These are phyloP conservation scores for Epinotia brunnichana DNA, from an alignment of 2,888 invertebrate genomes.

Conservation along the genomic window DNA sequence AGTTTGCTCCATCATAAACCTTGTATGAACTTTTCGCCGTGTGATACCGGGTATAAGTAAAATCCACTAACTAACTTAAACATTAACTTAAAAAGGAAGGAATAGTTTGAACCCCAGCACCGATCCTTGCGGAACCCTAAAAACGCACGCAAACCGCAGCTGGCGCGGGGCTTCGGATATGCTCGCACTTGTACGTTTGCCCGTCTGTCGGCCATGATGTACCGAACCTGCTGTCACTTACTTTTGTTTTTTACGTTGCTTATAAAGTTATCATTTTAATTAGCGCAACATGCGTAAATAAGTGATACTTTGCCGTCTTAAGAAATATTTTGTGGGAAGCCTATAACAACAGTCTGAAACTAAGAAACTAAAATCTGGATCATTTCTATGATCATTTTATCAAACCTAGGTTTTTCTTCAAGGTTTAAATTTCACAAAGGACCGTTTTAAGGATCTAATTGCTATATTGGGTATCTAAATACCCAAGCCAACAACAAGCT, in stretches of 20 bases:
- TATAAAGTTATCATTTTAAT: not conserved
- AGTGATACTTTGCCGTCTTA: not conserved
- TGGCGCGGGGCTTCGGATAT: conserved; percentile 41
- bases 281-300: not conserved
- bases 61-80: no score
- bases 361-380: not conserved
- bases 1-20: no score
- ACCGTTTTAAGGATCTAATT: no score
- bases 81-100: no score
- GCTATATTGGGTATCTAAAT: no score
- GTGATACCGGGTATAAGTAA: no score
- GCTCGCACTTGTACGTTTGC: conserved; percentile 42
- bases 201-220: conserved; percentile 38
- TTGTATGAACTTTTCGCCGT: no score
- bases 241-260: not conserved
- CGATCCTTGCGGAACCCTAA: conserved; percentile 14
- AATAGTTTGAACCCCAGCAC: not conserved
- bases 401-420: no score
- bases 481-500: no score
- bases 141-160: conserved; percentile 40
- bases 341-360: not conserved
- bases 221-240: conserved; percentile 28
- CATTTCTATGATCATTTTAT: no score
- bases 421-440: no score
- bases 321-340: not conserved